Evolutionary conservation across 2,888 invertebrate genomes (phyloP).

Genomic region (Melanostoma mellinum): DNA sequence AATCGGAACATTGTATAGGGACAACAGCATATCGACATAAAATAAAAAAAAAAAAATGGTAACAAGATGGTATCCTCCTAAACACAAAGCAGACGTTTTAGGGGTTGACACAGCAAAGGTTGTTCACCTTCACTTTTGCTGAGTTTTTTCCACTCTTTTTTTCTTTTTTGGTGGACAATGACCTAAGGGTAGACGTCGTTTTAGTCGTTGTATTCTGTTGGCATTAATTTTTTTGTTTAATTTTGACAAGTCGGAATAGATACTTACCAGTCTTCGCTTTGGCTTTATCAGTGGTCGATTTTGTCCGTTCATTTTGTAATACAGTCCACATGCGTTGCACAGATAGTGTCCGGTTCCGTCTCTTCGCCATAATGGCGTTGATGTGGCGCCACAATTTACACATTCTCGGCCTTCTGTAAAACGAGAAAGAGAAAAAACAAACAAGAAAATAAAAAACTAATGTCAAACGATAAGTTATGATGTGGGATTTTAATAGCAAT

Average conservation of each 20-base stretch:
- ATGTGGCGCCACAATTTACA: constrained; percentile 99
- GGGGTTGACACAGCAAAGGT: constrained; percentile 50
- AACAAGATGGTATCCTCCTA: constrained; percentile 34
- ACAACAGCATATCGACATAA: not conserved
- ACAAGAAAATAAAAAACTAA: not conserved
- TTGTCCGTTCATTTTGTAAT: constrained; percentile 99
- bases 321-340: constrained; percentile 99
- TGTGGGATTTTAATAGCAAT: too few species aligned
- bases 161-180: constrained; percentile 1
- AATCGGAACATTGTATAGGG: not conserved
- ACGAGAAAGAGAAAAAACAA: constrained; percentile 30
- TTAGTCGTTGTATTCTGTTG: constrained; percentile 19
- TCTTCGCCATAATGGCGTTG: constrained; percentile 97
- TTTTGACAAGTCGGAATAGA: constrained; percentile 48
- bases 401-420: constrained; percentile 96
- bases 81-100: constrained; percentile 1
- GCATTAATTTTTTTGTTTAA: constrained; percentile 1
- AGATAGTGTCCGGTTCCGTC: constrained; percentile 99
- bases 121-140: constrained; percentile 27
- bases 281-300: constrained; percentile 99
- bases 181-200: constrained; percentile 8
- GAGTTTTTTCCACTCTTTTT: not conserved
- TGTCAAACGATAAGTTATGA: not conserved
- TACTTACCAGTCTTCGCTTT: constrained; percentile 99
- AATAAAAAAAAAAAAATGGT: constrained; percentile 19